A percentile compares a stretch with the other conserved stretches of the same genome.
phyloP scores from a whole-genome alignment of 2,888 invertebrate genomes.

The Xanthorhoe designata region DNA sequence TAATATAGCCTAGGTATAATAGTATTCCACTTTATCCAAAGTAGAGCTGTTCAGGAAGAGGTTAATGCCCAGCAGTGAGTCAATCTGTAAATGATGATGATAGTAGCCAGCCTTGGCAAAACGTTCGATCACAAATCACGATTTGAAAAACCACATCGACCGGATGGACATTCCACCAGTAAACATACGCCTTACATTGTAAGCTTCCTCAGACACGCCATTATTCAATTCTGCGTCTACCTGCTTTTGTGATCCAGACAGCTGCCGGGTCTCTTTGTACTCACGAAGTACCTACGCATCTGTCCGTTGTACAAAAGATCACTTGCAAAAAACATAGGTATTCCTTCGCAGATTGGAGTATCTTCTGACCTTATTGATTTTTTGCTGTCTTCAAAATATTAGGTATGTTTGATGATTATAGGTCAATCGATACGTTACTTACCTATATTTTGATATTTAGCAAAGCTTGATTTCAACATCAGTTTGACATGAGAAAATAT shows the following conservation, averaged over 20 bases:
- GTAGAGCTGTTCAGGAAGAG: too few species aligned
- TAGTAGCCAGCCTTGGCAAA: background rate
- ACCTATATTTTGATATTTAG: too few species aligned
- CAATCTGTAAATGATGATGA: background rate
- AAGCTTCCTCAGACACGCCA: conserved; percentile 24
- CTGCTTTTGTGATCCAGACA: conserved; percentile 55
- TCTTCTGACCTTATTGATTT: background rate
- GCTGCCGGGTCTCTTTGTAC: conserved; percentile 45
- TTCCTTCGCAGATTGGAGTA: conserved; percentile 13
- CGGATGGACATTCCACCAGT: conserved; percentile 13
- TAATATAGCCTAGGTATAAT: too few species aligned
- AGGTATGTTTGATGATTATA: too few species aligned
- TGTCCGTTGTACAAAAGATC: conserved; percentile 44
- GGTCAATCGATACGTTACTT: too few species aligned
- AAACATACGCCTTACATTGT: conserved; percentile 35
- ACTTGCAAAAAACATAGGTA: conserved; percentile 42
- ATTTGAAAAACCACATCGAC: background rate
- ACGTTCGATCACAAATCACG: background rate
- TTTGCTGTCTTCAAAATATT: too few species aligned
- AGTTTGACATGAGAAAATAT: too few species aligned
- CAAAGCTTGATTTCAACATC: too few species aligned
- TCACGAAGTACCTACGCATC: conserved; percentile 39
- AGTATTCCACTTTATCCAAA: too few species aligned
- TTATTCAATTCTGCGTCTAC: conserved; percentile 41
- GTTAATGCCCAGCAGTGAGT: background rate